Base-by-base conservation (phyloP, 2,888 invertebrate species). In the Limnephilus auricula region DNA sequence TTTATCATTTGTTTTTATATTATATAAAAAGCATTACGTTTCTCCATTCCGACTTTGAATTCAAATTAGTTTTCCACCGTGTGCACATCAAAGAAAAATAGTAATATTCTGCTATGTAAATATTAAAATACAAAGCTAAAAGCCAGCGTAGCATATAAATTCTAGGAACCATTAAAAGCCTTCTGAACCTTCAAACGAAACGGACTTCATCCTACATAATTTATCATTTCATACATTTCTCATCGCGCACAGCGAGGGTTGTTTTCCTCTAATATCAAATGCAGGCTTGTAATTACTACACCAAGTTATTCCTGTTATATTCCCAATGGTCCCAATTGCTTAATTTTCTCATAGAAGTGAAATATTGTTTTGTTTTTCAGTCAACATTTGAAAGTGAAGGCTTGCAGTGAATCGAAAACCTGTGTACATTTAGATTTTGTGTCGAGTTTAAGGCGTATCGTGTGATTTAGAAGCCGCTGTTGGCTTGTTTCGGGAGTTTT, bases 181-280 rank as follows among this genome's bases (percentile, higher is more conserved):
- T 40, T n/a, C 40, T 2, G 30, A 85, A 2, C 30, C 30, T 40
- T 40, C 85, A 40, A 85, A 85, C 85, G n/a, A 85, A 85, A 34
- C 85, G 85, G 85, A 45, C 30, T 85, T 13, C 30, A n/a, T 5
- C 31, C 13, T 85, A 40, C 85, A 85, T 85, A 85, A 85, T 85
- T 85, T 4, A 85, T 45, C 45, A 40, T 45, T 30, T 45, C 40
- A 40, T 45, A 85, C n/a, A 85, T 37, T 82, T 85, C 45, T 85
- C 30, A 40, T 85, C 0, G 25, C 13, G 45, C 34, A 4, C n/a
- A 30, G 13, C 6, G 15, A n/a, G n/a, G 34, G 45, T 85, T 85
- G 84, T 45, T 85, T 85, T 45, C 40, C 40, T 85, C 37, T 85
- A 18, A 85, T 85, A n/a, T 45, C 13, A 40, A 85, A 85, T 85